These are phyloP conservation scores for Porphyrio hochstetteri DNA, from an alignment of 2,113 vertebrate species.

Conservation along the genomic window DNA sequence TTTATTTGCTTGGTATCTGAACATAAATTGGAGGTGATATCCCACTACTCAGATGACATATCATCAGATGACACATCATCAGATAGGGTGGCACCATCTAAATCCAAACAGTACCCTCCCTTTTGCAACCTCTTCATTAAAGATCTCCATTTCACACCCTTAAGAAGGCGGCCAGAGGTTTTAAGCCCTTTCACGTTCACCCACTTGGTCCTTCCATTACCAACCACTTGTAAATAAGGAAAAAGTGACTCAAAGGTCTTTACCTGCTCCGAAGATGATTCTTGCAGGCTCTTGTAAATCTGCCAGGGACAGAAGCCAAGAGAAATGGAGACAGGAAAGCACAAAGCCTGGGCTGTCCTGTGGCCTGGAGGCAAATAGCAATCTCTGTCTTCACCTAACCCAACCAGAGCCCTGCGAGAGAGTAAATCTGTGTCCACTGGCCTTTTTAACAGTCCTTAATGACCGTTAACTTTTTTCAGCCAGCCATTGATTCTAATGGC, in stretches of 20 bases:
- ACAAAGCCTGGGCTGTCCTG: slow-evolving; percentile 26
- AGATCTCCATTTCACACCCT: not conserved
- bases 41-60: not conserved
- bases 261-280: slow-evolving; percentile 37
- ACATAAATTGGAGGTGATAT: not conserved
- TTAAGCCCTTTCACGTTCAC: not conserved
- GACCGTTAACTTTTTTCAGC: slow-evolving; percentile 75
- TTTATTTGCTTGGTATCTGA: not conserved
- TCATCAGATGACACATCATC: not conserved
- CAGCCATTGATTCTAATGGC: slow-evolving; percentile 73
- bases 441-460: slow-evolving; percentile 69
- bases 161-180: not conserved
- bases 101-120: not conserved
- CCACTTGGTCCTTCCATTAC: not conserved
- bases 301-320: slow-evolving; percentile 3
- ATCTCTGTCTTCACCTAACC: slow-evolving; percentile 46
- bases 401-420: slow-evolving; percentile 32
- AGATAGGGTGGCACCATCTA: not conserved
- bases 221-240: not conserved
- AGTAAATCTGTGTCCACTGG: slow-evolving; percentile 60
- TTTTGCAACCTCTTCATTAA: not conserved
- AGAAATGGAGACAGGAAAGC: not conserved
- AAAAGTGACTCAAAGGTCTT: not conserved
- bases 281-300: slow-evolving; percentile 9
- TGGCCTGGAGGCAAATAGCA: slow-evolving; percentile 34